These are phyloP conservation scores for Apostichopus parvimensis DNA, from an alignment of 35 echinoderm and acorn worm genomes.

Conservation along the genomic window DNA sequence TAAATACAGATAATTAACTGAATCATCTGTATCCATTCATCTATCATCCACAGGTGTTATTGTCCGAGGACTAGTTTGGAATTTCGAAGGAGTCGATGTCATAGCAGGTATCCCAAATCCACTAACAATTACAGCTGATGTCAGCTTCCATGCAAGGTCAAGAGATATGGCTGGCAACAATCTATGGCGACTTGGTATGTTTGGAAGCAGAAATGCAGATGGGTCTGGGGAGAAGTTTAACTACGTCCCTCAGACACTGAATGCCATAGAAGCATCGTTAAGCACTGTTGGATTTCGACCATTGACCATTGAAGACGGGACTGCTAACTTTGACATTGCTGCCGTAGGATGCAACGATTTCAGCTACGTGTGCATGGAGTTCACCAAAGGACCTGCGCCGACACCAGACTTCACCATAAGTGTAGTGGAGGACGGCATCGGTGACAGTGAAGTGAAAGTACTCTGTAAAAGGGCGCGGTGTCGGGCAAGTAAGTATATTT, in stretches of 20 bases:
- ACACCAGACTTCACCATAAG: constrained; percentile 72
- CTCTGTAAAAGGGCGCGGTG: constrained; percentile 61
- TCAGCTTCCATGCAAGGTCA: constrained; percentile 50
- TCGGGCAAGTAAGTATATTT: constrained; percentile 62
- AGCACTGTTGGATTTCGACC: constrained; percentile 9
- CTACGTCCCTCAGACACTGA: constrained; percentile 75
- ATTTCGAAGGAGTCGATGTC: constrained; percentile 55
- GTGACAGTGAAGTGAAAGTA: constrained; percentile 49
- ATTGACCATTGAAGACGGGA: constrained; percentile 48
- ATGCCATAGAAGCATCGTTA: constrained; percentile 43
- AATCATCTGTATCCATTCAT: too few species aligned
- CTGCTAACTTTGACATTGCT: constrained; percentile 85
- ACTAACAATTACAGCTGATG: constrained; percentile 57
- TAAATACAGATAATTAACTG: too few species aligned
- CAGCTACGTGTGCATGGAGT: constrained; percentile 85
- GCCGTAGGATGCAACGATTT: constrained; percentile 89
- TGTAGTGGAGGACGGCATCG: constrained; percentile 41
- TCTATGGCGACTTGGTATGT: constrained; percentile 84
- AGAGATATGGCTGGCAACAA: constrained; percentile 62
- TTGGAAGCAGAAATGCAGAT: constrained; percentile 68
- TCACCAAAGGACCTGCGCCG: constrained; percentile 71
- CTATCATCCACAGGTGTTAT: constrained; percentile 59
- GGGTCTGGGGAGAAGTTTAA: constrained; percentile 82
- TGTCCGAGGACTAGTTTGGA: constrained; percentile 68
- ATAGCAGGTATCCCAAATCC: constrained; percentile 76